Evolutionary conservation across 2,113 vertebrate species (phyloP).

Genomic region (Zingel zingel): DNA sequence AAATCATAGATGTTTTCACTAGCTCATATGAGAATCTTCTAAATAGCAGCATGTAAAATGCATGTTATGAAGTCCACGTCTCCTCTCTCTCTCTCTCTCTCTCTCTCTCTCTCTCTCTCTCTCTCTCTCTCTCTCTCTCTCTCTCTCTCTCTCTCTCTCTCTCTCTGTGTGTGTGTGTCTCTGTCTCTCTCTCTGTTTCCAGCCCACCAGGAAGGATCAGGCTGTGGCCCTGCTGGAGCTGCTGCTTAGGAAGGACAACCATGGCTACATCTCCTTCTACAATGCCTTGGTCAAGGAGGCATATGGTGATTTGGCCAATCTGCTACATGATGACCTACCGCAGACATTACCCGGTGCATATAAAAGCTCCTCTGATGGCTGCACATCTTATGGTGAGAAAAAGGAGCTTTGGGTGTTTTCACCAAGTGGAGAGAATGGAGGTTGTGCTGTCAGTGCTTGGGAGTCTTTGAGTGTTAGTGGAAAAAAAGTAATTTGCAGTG

Average conservation of each 20-base stretch:
- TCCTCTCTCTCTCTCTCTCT: too few relatives aligned
- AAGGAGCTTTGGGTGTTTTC: background rate
- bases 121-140: conserved; percentile 5
- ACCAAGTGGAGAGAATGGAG: background rate
- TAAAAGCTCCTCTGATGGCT: conserved; percentile 82
- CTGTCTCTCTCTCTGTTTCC: conserved; percentile 3
- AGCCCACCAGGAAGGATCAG: conserved; percentile 89
- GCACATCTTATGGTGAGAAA: conserved; percentile 87
- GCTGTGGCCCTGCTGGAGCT: conserved; percentile 89
- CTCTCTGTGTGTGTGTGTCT: background rate
- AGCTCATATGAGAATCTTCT: background rate
- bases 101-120: conserved; percentile 11
- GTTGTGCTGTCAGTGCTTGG: conserved; percentile 5
- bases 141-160: conserved; percentile 6
- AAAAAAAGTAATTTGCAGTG: background rate
- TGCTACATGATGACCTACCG: conserved; percentile 88
- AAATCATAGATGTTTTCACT: background rate
- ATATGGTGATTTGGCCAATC: conserved; percentile 90
- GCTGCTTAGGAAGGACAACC: conserved; percentile 91
- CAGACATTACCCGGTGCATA: conserved; percentile 68
- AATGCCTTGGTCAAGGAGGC: conserved; percentile 92
- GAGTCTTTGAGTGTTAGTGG: background rate
- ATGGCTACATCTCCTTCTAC: conserved; percentile 93
- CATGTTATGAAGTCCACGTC: background rate
- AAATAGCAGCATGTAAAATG: background rate